Evolutionary conservation across 2,888 invertebrate species (phyloP).

Genomic region (Luperina nickerlii): DNA sequence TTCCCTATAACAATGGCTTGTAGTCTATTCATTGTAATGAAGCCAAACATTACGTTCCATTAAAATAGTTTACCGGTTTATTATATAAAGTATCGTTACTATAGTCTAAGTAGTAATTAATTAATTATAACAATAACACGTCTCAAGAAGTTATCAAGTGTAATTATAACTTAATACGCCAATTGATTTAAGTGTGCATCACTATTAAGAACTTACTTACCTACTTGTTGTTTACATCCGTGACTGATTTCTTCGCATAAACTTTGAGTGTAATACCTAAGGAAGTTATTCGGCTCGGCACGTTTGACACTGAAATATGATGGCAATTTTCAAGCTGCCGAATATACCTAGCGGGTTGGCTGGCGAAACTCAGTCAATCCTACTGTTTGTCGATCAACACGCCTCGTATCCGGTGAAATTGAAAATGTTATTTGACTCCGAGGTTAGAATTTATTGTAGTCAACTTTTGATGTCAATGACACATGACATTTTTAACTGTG

Average conservation of each 20-base stretch:
- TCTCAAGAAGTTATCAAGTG: constrained; percentile 9
- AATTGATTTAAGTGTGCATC: constrained; percentile 46
- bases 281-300: constrained; percentile 82
- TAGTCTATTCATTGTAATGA: constrained; percentile 17
- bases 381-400: constrained; percentile 84
- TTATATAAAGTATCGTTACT: neutral
- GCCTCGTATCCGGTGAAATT: constrained; percentile 78
- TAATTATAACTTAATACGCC: constrained; percentile 43
- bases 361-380: constrained; percentile 79
- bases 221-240: constrained; percentile 74
- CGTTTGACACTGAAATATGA: constrained; percentile 86
- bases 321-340: constrained; percentile 84
- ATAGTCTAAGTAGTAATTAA: constrained; percentile 21
- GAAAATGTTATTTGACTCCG: constrained; percentile 80
- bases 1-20: constrained; percentile 18
- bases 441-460: constrained; percentile 70
- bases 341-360: constrained; percentile 73
- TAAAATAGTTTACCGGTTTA: neutral
- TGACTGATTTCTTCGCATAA: constrained; percentile 78
- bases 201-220: constrained; percentile 63
- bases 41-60: constrained; percentile 2
- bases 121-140: constrained; percentile 28
- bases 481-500: constrained; percentile 42
- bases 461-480: constrained; percentile 53
- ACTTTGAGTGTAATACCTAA: constrained; percentile 79